These are phyloP conservation scores for Gastrophysa polygoni DNA, from an alignment of 2,888 invertebrate species.

Conservation along the genomic window DNA sequence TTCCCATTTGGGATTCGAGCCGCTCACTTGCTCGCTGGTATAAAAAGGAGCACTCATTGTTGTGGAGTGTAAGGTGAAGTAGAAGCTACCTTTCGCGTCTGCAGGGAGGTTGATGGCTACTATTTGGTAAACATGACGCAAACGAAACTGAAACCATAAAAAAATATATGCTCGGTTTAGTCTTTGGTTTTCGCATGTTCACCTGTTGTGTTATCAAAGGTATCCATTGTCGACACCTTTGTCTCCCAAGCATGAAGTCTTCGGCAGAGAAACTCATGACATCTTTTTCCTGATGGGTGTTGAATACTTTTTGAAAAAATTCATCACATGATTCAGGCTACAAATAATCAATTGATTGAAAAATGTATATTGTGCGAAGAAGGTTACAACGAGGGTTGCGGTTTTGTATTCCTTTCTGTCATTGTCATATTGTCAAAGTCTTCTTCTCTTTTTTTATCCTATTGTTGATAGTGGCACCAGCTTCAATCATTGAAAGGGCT, in stretches of 20 bases:
- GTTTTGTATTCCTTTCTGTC: too few relatives aligned
- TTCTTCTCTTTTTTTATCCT: too few relatives aligned
- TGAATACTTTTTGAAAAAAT: not conserved
- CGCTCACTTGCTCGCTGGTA: slow-evolving; percentile 76
- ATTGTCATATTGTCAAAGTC: too few relatives aligned
- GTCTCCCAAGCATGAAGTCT: slow-evolving; percentile 63
- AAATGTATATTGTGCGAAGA: too few relatives aligned
- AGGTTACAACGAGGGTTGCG: too few relatives aligned
- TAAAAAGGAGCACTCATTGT: slow-evolving; percentile 84
- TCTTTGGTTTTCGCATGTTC: slow-evolving; percentile 26
- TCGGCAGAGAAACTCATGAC: slow-evolving; percentile 53
- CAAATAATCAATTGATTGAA: not conserved
- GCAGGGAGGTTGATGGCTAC: slow-evolving; percentile 66
- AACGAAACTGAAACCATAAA: slow-evolving; percentile 65
- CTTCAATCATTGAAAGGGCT: too few relatives aligned
- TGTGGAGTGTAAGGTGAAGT: slow-evolving; percentile 80
- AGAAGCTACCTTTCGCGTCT: slow-evolving; percentile 66
- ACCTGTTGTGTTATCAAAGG: slow-evolving; percentile 85
- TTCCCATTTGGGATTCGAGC: slow-evolving; percentile 79
- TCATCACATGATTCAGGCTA: not conserved
- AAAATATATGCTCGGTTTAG: not conserved
- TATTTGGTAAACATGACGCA: slow-evolving; percentile 80
- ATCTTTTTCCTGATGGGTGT: slow-evolving; percentile 38
- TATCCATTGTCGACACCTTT: slow-evolving; percentile 78
- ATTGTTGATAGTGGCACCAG: too few relatives aligned